Evolutionary conservation across 2,888 invertebrate genomes (phyloP).

Genomic region (Mallateleia sp.): DNA sequence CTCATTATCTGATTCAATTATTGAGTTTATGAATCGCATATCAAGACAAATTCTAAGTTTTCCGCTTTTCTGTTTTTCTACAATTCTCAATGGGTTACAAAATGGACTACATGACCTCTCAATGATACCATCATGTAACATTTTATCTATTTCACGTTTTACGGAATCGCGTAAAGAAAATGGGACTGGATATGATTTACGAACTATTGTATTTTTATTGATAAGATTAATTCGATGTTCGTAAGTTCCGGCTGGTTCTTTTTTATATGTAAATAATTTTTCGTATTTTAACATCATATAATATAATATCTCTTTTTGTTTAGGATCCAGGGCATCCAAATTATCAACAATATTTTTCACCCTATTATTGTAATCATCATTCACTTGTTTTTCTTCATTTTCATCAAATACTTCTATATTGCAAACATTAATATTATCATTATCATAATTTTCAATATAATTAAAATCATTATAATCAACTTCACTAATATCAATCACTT

Average conservation of each 20-base stretch:
- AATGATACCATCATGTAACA: constrained; percentile 81
- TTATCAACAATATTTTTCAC: background rate
- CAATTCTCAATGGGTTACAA: constrained; percentile 83
- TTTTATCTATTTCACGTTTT: constrained; percentile 77
- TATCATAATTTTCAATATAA: background rate
- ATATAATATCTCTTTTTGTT: background rate
- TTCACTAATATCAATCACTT: too few species aligned
- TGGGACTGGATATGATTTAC: constrained; percentile 82
- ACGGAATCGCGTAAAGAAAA: constrained; percentile 78
- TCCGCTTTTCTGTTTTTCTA: too few species aligned
- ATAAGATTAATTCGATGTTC: constrained; percentile 79
- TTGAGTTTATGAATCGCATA: constrained; percentile 81
- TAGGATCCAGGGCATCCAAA: background rate
- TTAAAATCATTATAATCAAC: background rate
- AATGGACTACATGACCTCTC: constrained; percentile 79
- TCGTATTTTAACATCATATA: constrained; percentile 11
- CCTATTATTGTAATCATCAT: background rate
- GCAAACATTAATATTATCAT: background rate
- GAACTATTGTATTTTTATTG: constrained; percentile 75
- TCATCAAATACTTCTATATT: background rate
- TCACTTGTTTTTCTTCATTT: background rate
- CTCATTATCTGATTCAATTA: too few species aligned
- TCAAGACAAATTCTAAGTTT: constrained; percentile 78
- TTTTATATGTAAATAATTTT: constrained; percentile 30
- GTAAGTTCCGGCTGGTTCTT: constrained; percentile 55